These are phyloP conservation scores for Noctilio leporinus DNA, from an alignment of 2,113 vertebrate genomes.

Conservation along the genomic window DNA sequence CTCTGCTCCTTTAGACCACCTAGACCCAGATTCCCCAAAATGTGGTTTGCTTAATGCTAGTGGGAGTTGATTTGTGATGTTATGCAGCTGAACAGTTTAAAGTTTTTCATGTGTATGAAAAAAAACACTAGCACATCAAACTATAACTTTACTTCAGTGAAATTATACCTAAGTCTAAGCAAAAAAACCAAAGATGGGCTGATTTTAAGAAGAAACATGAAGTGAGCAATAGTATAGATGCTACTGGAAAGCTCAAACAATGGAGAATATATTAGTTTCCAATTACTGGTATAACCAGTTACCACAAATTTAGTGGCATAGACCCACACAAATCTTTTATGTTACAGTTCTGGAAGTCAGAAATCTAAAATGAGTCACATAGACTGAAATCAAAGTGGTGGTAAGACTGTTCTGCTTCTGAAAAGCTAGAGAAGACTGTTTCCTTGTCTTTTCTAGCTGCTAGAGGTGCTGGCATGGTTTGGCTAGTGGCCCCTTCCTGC, in stretches of 20 bases:
- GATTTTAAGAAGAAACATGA: not conserved
- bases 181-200: not conserved
- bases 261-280: not conserved
- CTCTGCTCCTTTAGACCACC: not conserved
- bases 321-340: not conserved
- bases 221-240: not conserved
- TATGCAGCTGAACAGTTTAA: not conserved
- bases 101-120: not conserved
- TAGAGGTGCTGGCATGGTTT: not conserved
- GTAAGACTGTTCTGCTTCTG: not conserved
- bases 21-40: not conserved
- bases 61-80: not conserved
- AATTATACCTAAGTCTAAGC: not conserved
- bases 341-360: not conserved
- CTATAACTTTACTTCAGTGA: not conserved
- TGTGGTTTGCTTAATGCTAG: not conserved
- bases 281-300: not conserved
- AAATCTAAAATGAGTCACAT: not conserved
- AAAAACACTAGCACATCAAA: not conserved
- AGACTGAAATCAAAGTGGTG: not conserved
- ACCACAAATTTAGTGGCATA: not conserved
- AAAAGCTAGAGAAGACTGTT: not conserved
- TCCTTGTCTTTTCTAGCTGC: not conserved
- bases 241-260: not conserved
- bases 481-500: not conserved